Conservation (phyloP, 2,888 invertebrate species). For the Calameuta filiformis region DNA sequence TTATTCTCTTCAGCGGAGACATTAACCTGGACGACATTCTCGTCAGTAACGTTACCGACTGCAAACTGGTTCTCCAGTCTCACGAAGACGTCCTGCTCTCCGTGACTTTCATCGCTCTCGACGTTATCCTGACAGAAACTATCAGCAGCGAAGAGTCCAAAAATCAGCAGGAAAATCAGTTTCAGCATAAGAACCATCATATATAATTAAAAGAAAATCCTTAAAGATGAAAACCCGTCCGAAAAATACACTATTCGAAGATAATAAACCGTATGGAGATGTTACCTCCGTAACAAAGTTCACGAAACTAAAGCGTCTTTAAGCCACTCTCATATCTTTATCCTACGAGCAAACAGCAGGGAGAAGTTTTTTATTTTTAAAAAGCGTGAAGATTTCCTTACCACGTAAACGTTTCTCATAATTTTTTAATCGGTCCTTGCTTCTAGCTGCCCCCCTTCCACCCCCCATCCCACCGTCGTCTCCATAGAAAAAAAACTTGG, state of each 20-base stretch:
- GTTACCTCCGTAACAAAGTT: constrained; percentile 18
- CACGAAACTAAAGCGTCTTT: constrained; percentile 43
- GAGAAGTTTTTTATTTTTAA: constrained; percentile 37
- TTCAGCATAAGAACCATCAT: not conserved
- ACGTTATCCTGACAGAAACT: constrained; percentile 3
- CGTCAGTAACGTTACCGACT: constrained; percentile 12
- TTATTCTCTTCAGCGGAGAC: not conserved
- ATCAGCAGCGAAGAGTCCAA: not conserved
- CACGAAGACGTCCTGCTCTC: constrained; percentile 11
- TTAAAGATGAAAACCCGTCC: not conserved
- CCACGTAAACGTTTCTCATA: constrained; percentile 24
- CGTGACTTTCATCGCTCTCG: not conserved
- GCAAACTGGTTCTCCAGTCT: constrained; percentile 21
- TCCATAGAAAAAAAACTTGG: not conserved
- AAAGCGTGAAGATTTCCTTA: constrained; percentile 50
- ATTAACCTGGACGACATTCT: not conserved
- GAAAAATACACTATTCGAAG: not conserved
- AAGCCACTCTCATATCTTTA: constrained; percentile 40
- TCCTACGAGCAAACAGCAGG: constrained; percentile 18
- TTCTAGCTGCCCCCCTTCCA: constrained; percentile 40
- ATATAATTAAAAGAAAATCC: not conserved
- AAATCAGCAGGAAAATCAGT: constrained; percentile 14
- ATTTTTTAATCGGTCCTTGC: constrained; percentile 42
- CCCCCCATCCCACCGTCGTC: constrained; percentile 12
- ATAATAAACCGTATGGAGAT: not conserved